Conservation (phyloP, 2,113 vertebrate genomes). For the Nerophis lumbriciformis region DNA sequence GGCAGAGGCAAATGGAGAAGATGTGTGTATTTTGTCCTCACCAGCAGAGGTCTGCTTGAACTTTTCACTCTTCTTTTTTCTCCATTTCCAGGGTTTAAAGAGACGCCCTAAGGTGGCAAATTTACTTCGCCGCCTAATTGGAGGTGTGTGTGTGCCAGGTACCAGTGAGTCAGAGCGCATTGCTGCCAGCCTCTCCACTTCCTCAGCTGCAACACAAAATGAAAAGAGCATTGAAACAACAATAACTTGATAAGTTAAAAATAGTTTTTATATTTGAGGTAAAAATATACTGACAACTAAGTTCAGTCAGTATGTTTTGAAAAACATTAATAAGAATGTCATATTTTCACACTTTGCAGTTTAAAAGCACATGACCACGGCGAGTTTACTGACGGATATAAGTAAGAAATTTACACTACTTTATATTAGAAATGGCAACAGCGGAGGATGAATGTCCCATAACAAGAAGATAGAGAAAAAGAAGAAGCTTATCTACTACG, state of each 20-base stretch:
- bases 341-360: no score
- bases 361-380: no score
- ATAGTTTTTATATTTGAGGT: no score
- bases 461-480: no score
- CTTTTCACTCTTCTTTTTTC: slow-evolving; percentile 99
- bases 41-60: slow-evolving; percentile 98
- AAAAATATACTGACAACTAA: no score
- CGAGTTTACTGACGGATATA: no score
- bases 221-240: background rate
- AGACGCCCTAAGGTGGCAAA: slow-evolving; percentile 90
- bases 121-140: slow-evolving; percentile 92
- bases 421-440: no score
- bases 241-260: background rate
- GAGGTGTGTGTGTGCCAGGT: slow-evolving; percentile 94
- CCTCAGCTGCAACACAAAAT: slow-evolving; percentile 76
- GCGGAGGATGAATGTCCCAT: no score
- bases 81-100: slow-evolving; percentile 99
- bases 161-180: slow-evolving; percentile 98
- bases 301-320: no score
- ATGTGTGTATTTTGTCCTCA: slow-evolving; percentile 48
- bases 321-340: no score
- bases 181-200: slow-evolving; percentile 91
- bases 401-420: no score
- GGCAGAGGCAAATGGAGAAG: background rate
- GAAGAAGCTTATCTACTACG: no score